phyloP scores from a whole-genome alignment of 2,797 vertebrate genomes.

The Sebastes oblongus region DNA sequence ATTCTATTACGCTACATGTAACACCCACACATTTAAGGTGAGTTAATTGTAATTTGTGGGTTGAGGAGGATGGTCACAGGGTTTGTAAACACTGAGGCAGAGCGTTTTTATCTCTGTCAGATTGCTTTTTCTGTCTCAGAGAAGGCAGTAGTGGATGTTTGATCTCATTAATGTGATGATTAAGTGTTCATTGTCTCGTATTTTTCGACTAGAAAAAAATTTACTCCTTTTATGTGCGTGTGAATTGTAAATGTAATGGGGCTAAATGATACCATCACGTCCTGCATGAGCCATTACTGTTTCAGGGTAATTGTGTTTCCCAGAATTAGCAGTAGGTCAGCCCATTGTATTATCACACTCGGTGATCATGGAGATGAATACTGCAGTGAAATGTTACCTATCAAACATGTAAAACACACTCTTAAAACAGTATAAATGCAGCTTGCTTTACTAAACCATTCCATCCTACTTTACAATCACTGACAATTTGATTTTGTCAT shows the following conservation, averaged over 20 bases:
- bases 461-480: background rate
- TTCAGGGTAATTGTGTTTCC: constrained; percentile 53
- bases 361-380: constrained; percentile 33
- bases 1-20: constrained; percentile 42
- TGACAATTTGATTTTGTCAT: background rate
- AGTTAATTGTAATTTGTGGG: constrained; percentile 49
- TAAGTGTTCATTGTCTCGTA: constrained; percentile 61
- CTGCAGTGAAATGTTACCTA: constrained; percentile 15
- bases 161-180: constrained; percentile 66
- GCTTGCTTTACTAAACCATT: background rate
- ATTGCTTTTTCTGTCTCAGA: constrained; percentile 26
- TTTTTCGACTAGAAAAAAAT: constrained; percentile 48
- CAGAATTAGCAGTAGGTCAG: constrained; percentile 48
- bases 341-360: constrained; percentile 22
- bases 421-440: background rate
- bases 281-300: constrained; percentile 51
- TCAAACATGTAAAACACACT: constrained; percentile 8
- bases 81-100: constrained; percentile 44
- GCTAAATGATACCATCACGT: constrained; percentile 55
- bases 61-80: constrained; percentile 36
- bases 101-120: constrained; percentile 29
- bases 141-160: constrained; percentile 44
- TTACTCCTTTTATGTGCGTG: constrained; percentile 43
- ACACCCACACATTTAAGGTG: constrained; percentile 46
- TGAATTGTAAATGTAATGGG: constrained; percentile 55